These are phyloP conservation scores for Drosophila lacertosa DNA, from an alignment of 1,140 invertebrate genomes.

Conservation along the genomic window DNA sequence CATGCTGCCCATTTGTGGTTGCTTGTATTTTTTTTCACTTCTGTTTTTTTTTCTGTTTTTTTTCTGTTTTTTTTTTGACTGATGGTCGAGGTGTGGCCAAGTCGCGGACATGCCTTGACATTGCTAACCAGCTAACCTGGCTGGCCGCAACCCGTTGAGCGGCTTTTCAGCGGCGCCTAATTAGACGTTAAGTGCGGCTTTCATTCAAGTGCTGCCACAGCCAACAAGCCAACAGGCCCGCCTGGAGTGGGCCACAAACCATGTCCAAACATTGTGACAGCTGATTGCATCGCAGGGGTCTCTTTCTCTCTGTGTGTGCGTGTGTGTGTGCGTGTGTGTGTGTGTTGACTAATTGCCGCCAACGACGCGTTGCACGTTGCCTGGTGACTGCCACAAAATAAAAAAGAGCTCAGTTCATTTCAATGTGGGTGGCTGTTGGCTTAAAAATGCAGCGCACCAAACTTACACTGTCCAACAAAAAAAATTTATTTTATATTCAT, in stretches of 20 bases:
- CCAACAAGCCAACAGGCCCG: conserved; percentile 1
- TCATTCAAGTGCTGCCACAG: conserved; percentile 47
- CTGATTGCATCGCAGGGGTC: conserved; percentile 62
- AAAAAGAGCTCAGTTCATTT: conserved; percentile 27
- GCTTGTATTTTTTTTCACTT: not conserved
- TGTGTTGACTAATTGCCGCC: conserved; percentile 68
- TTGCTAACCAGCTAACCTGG: not conserved
- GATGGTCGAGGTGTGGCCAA: conserved; percentile 70
- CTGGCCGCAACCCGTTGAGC: conserved; percentile 57
- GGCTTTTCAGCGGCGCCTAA: conserved; percentile 75
- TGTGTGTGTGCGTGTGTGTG: conserved; percentile 16
- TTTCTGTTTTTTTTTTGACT: conserved; percentile 47
- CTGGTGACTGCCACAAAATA: not conserved
- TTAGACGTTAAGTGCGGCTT: conserved; percentile 72
- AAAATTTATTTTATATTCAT: too few relatives aligned
- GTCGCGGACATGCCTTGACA: too few relatives aligned
- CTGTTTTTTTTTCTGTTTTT: conserved; percentile 14
- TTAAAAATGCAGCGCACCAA: conserved; percentile 2
- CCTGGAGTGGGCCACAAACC: conserved; percentile 10
- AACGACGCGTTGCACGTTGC: conserved; percentile 31
- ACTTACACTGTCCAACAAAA: conserved; percentile 28
- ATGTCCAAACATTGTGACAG: conserved; percentile 75
- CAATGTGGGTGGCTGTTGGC: conserved; percentile 17
- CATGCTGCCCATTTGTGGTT: conserved; percentile 49
- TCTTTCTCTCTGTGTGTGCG: conserved; percentile 6